Evolutionary conservation across 2,113 vertebrate species (phyloP).

Genomic region (Nannobrachium achirus): DNA sequence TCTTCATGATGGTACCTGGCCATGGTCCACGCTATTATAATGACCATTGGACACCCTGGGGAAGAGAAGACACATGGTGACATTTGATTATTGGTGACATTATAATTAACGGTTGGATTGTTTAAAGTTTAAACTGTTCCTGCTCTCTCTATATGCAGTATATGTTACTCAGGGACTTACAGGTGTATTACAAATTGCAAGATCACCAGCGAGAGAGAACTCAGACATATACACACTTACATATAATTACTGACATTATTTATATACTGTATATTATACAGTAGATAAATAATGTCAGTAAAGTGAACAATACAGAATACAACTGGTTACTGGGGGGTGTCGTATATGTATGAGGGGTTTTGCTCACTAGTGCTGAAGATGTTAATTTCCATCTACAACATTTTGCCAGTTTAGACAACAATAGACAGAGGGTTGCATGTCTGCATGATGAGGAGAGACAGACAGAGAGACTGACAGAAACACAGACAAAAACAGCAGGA

Average conservation of each 20-base stretch:
- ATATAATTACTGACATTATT: too few species aligned
- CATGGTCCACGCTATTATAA: slow-evolving; percentile 81
- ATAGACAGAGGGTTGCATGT: background rate
- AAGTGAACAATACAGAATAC: too few species aligned
- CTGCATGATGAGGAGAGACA: background rate
- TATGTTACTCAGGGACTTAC: background rate
- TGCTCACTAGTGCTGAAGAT: too few species aligned
- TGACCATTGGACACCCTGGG: slow-evolving; percentile 81
- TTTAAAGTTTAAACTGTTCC: too few species aligned
- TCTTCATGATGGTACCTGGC: slow-evolving; percentile 83
- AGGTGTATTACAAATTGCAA: too few species aligned
- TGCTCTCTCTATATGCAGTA: background rate
- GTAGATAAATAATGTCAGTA: too few species aligned
- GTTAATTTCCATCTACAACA: background rate
- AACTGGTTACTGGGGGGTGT: too few species aligned
- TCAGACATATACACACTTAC: too few species aligned
- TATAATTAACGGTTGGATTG: too few species aligned
- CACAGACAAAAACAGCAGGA: background rate
- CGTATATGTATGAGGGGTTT: too few species aligned
- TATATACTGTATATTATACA: too few species aligned
- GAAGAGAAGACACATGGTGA: slow-evolving; percentile 19
- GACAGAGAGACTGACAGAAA: background rate
- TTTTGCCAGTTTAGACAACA: background rate
- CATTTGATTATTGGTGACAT: background rate
- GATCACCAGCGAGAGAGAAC: too few species aligned